These are phyloP conservation scores for Reinhardtius hippoglossoides DNA, from an alignment of 2,113 vertebrate species.

Conservation along the genomic window DNA sequence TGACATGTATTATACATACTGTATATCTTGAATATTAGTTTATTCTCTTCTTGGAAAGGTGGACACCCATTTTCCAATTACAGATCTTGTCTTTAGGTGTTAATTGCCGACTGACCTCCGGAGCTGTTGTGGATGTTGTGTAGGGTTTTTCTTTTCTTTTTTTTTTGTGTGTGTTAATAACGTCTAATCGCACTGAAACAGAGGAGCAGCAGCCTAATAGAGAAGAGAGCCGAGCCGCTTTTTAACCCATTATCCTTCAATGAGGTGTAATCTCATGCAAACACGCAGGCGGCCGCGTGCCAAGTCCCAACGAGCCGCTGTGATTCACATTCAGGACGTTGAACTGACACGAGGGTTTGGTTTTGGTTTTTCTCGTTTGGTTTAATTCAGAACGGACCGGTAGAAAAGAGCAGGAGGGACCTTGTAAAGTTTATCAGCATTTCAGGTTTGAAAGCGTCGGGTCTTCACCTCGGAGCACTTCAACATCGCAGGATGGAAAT, in stretches of 20 bases:
- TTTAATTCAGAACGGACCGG: conserved; percentile 33
- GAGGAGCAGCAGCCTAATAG: conserved; percentile 48
- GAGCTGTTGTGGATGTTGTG: conserved; percentile 42
- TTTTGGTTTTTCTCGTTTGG: conserved; percentile 27
- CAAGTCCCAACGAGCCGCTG: conserved; percentile 31
- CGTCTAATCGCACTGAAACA: conserved; percentile 61
- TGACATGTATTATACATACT: conserved; percentile 61
- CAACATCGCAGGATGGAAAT: too few relatives aligned
- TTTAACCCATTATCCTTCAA: conserved; percentile 52
- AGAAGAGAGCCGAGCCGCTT: conserved; percentile 48
- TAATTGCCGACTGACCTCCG: conserved; percentile 71
- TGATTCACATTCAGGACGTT: conserved; percentile 45
- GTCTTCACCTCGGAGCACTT: too few relatives aligned
- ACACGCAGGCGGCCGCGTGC: conserved; percentile 23
- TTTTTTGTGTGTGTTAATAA: conserved; percentile 59
- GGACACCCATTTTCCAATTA: conserved; percentile 66
- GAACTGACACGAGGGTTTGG: conserved; percentile 10
- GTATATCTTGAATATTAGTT: conserved; percentile 40
- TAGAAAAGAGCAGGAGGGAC: conserved; percentile 7
- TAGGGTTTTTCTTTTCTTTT: conserved; percentile 11
- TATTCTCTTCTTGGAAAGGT: conserved; percentile 41
- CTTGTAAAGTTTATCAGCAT: conserved; percentile 1
- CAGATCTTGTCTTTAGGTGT: conserved; percentile 67
- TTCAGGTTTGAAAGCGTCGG: neutral
- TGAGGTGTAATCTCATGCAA: conserved; percentile 54